Evolutionary conservation across 2,888 invertebrate species (phyloP), one percentile per base, ranked within the genome.

Genomic region (Drosophila differens): DNA sequence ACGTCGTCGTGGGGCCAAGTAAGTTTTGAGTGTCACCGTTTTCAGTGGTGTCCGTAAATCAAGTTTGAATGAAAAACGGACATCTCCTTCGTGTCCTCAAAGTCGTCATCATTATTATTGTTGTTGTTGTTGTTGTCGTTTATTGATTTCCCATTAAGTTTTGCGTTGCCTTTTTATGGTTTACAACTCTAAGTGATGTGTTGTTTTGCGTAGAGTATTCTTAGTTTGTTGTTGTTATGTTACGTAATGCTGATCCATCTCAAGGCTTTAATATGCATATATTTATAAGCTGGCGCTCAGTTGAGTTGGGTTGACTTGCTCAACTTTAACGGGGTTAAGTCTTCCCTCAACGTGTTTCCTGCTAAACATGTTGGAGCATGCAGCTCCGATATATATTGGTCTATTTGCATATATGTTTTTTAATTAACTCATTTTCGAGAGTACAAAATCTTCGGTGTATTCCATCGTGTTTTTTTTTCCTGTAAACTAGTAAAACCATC

Each of bases 91-190:
- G 47, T 65, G 59, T 76, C 58, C 44, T 67, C 37, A 41, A 37
- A 51, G 53, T 58, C 66, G 63, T 68, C 71, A 41, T 66, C 33
- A 47, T 47, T 47, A 16, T 37, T 33, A 19, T 61, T 70, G 62
- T 41, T 63, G 41, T 59, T 60, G 51, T 22, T 44, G 44, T 47
- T 47, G 16, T 60, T 22, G 33, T 52, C 57, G 49, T 70, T 67
- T 76, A 85, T 85, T 83, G 84, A 85, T 85, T 85, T 85, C 74
- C 83, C 78, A 85, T 85, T 85, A 88, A 68, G 78, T 83, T 88
- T 81, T 71, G 81, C 89, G 51, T 83, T 74, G 70, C 67, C 76
- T 78, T 86, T 65, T 69, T 58, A 73, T 70, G 60, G 32, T 59
- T 71, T 63, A 22, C n/a, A 51, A 64, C 59, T 67, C 60, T 47